Percentiles rank a stretch among this genome's conserved stretches.
These are phyloP conservation scores for Tricholauxania praeusta DNA, from an alignment of 2,888 invertebrate species.

Conservation along the genomic window DNA sequence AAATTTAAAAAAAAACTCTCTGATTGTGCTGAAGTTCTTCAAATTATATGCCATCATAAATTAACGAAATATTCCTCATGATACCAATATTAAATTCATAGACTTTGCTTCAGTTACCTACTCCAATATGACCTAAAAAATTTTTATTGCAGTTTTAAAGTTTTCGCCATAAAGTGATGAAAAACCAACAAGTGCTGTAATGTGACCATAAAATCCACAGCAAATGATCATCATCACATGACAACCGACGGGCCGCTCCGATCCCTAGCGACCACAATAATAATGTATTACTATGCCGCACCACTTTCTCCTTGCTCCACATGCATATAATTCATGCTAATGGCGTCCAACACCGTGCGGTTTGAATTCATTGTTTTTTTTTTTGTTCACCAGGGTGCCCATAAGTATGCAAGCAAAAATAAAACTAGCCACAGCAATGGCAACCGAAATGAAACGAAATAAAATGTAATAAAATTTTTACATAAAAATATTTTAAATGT, in stretches of 20 bases:
- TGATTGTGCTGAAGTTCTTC: no score
- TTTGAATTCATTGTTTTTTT: no score
- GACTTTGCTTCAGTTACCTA: no score
- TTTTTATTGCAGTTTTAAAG: no score
- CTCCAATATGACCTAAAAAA: no score
- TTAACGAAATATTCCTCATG: no score
- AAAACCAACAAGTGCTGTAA: neutral
- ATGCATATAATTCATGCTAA: no score
- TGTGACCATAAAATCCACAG: constrained; percentile 7
- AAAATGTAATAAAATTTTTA: constrained; percentile 17
- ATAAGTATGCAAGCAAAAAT: neutral
- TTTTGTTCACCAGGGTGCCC: no score
- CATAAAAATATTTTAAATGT: constrained; percentile 13
- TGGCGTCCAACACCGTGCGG: no score
- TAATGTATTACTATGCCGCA: constrained; percentile 11
- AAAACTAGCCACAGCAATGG: constrained; percentile 7
- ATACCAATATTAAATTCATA: no score
- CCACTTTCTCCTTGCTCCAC: neutral
- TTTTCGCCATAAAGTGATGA: neutral
- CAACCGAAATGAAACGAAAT: neutral
- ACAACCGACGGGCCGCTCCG: neutral
- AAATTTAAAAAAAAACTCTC: no score
- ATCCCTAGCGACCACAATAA: constrained; percentile 1
- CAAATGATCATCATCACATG: neutral
- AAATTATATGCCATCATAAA: no score